Percentiles rank a stretch among this genome's conserved stretches.
Conservation (phyloP, 2,888 invertebrate genomes). For the Ophion ellenae region DNA sequence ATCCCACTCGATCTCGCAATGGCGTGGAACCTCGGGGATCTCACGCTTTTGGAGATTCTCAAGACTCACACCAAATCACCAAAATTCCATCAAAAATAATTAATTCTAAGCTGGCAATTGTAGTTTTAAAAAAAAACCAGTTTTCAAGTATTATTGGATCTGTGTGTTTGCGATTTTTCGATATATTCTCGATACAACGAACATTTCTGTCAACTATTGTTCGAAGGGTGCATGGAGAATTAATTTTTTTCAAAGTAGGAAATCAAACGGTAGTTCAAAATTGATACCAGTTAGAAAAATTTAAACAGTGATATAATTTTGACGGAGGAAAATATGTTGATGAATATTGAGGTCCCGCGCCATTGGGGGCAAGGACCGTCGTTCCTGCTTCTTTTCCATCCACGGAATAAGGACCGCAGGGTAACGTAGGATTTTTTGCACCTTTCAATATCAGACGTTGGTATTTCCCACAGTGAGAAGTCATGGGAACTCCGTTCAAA, state of each 20-base stretch:
- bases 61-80: neutral
- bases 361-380: conserved; percentile 80
- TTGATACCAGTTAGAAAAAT: neutral
- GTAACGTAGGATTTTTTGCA: conserved; percentile 76
- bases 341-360: conserved; percentile 70
- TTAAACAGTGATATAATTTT: neutral
- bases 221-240: neutral
- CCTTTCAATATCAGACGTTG: conserved; percentile 81
- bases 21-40: conserved; percentile 63
- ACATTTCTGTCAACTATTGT: neutral
- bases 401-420: conserved; percentile 70
- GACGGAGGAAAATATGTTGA: conserved; percentile 7
- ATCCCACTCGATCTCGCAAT: conserved; percentile 77
- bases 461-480: conserved; percentile 82
- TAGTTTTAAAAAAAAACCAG: neutral
- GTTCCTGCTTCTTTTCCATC: conserved; percentile 77
- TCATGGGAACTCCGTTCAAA: conserved; percentile 73
- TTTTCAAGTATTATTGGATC: neutral
- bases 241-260: neutral
- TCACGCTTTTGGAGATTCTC: conserved; percentile 3
- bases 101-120: neutral
- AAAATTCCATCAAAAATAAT: neutral
- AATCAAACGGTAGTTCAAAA: neutral
- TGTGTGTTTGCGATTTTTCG: too few species aligned
- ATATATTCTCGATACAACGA: neutral